These are phyloP conservation scores for Austrolebias charrua DNA, from an alignment of 2,797 vertebrate genomes.

Conservation along the genomic window DNA sequence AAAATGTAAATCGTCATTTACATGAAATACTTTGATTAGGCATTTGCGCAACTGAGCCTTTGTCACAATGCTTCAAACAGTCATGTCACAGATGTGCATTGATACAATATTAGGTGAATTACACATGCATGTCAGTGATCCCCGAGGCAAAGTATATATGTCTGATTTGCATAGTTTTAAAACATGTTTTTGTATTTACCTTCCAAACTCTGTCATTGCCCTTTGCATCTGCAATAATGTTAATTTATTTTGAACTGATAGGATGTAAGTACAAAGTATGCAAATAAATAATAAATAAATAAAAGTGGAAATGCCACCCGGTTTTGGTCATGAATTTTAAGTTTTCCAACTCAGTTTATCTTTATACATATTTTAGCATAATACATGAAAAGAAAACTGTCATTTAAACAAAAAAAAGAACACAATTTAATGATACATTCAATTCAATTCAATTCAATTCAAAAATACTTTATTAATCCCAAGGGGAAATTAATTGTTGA, in stretches of 20 bases:
- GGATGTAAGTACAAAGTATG: no score
- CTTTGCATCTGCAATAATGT: neutral
- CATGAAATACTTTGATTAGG: neutral
- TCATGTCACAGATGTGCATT: neutral
- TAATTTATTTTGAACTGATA: neutral
- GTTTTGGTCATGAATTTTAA: no score
- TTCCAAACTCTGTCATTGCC: neutral
- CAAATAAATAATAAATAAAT: no score
- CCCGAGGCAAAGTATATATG: neutral
- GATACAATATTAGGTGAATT: slow-evolving; percentile 1
- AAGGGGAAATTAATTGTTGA: no score
- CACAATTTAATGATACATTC: no score
- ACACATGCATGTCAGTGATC: slow-evolving; percentile 3
- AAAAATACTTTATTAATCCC: no score
- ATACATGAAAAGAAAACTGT: no score
- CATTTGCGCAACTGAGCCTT: neutral
- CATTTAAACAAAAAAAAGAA: no score
- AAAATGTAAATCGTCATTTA: neutral
- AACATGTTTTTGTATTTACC: neutral
- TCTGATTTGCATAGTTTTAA: neutral
- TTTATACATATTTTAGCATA: no score
- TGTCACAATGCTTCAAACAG: neutral
- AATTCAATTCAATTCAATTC: no score
- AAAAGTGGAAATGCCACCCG: no score
- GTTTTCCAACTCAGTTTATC: no score